Evolutionary conservation across 2,888 invertebrate species (phyloP), one percentile per base, ranked within the genome.

Genomic region (Timema podura): DNA sequence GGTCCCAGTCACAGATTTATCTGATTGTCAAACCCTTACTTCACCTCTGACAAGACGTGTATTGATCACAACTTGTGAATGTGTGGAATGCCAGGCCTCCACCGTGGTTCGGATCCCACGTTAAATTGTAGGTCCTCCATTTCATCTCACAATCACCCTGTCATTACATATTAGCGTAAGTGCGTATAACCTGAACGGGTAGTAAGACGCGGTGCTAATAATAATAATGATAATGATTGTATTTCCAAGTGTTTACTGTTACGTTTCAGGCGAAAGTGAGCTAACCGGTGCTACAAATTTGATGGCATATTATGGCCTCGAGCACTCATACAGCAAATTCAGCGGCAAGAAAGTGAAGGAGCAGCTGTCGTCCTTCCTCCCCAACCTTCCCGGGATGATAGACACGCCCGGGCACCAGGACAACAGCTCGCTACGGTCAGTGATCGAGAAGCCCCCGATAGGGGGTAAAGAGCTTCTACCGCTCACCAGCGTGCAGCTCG

Each of bases 261-360:
- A 75, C 71, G 71, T 81, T 85, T 70, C 81, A 93, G 95, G 88
- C 82, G 92, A 93, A 85, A 93, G 93, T 81, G 95, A 96, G 83
- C 83, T 96, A 77, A 98, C 97, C 73, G 98, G 98, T 74, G 95
- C 96, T 78, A 96, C 93, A 76, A 98, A 98, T 86, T 89, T 98
- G 82, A 96, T 98, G 94, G 91, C 92, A 79, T 91, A 94, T 85
- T 93, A 98, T 89, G 95, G 94, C 76, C 86, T 98, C 74, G 97
- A 98, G 83, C 96, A 98, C 83, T 95, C 97, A 30, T 96, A 97
- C 82, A 96, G 93, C 83, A 98, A 96, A 86, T 97, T 97, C 83
- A 96, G 95, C 84, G 96, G 96, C 68, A 96, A 96, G 80, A 96
- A 96, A 83, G 87, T 95, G 15, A 94, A 96, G 80, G 97, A 98